Conservation (phyloP, 2,888 invertebrate genomes). For the Cecidostiba fungosa region DNA sequence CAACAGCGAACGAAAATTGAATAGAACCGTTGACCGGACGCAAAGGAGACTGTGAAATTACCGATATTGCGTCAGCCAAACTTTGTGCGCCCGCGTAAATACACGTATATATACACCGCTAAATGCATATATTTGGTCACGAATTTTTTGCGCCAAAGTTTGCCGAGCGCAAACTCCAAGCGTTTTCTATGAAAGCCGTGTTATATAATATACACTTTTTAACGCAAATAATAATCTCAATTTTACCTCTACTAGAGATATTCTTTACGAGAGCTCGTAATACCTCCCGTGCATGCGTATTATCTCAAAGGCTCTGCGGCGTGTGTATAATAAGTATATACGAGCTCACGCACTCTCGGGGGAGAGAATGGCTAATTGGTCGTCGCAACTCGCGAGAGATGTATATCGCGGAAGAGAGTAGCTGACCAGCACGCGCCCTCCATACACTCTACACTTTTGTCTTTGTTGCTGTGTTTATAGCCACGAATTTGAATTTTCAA, state of each 20-base stretch:
- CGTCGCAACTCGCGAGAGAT: conserved; percentile 1
- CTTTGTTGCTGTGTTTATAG: background rate
- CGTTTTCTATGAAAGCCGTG: background rate
- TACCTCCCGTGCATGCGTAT: background rate
- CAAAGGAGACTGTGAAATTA: conserved; percentile 14
- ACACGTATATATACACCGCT: background rate
- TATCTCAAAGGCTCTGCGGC: too few species aligned
- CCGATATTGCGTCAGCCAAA: background rate
- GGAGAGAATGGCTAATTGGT: background rate
- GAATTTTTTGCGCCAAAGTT: background rate
- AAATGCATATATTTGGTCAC: conserved; percentile 2
- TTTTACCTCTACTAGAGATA: too few species aligned
- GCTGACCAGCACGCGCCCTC: too few species aligned
- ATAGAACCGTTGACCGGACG: conserved; percentile 15
- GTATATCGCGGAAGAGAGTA: background rate
- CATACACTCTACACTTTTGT: background rate
- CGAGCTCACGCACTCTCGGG: background rate
- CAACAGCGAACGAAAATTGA: conserved; percentile 17
- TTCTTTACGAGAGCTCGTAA: background rate
- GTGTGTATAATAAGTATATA: background rate
- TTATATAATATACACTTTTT: too few species aligned
- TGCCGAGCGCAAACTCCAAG: background rate
- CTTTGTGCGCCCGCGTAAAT: background rate
- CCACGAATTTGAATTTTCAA: background rate
- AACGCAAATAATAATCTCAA: too few species aligned